A percentile compares a stretch with the other conserved stretches of the same genome.
Conservation (phyloP, 2,797 vertebrate genomes). For the Chelon auratus region DNA sequence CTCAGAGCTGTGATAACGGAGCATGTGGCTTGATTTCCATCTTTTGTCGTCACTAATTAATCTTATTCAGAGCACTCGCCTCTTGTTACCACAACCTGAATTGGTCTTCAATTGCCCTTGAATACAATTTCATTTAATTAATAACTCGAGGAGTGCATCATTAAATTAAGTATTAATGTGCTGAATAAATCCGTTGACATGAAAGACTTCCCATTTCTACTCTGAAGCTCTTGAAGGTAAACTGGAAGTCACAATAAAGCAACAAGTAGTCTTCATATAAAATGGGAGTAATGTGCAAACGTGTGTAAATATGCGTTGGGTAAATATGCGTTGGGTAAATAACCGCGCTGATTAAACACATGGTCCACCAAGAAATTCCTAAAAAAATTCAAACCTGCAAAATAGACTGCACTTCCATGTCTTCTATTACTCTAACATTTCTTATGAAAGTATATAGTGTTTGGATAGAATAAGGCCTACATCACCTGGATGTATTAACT, state of each 20-base stretch:
- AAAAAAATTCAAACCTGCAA: not conserved
- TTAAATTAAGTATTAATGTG: constrained; percentile 63
- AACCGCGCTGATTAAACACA: constrained; percentile 8
- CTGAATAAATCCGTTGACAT: constrained; percentile 54
- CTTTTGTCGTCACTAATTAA: constrained; percentile 66
- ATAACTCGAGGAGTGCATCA: constrained; percentile 53
- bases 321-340: constrained; percentile 12
- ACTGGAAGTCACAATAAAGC: constrained; percentile 32
- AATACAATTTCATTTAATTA: constrained; percentile 73
- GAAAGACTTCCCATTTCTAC: constrained; percentile 48
- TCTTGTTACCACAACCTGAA: constrained; percentile 67
- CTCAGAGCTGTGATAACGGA: constrained; percentile 17
- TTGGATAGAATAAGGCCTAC: constrained; percentile 6
- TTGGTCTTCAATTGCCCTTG: constrained; percentile 66
- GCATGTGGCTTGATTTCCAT: constrained; percentile 51
- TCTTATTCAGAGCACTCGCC: constrained; percentile 63
- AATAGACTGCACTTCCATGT: not conserved
- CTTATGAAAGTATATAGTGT: not conserved
- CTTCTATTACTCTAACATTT: not conserved
- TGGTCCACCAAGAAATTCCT: not conserved
- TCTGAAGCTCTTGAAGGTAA: constrained; percentile 25
- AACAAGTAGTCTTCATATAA: constrained; percentile 26
- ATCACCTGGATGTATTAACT: constrained; percentile 2
- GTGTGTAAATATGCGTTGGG: constrained; percentile 12
- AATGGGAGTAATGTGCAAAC: not conserved